These are phyloP conservation scores for Tachina grossa DNA, from an alignment of 2,888 invertebrate genomes.

Conservation along the genomic window DNA sequence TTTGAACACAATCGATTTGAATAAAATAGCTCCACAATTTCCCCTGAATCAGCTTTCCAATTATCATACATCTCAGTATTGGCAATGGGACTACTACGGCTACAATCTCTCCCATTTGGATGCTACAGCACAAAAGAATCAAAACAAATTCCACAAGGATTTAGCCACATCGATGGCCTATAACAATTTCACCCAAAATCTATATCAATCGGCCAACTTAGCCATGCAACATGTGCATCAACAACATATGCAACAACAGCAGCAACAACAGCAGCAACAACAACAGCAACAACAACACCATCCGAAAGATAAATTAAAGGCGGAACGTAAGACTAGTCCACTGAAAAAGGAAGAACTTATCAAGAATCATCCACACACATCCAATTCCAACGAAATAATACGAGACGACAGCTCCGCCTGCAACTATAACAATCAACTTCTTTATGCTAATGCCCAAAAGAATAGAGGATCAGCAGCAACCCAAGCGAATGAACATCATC, in stretches of 20 bases:
- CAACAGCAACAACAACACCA: constrained; percentile 72
- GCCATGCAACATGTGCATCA: constrained; percentile 81
- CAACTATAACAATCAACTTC: constrained; percentile 58
- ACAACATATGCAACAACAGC: constrained; percentile 78
- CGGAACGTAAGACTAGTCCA: constrained; percentile 78
- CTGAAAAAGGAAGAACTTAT: constrained; percentile 79
- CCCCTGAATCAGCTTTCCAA: constrained; percentile 87
- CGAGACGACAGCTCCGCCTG: constrained; percentile 57
- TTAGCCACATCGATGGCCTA: constrained; percentile 82
- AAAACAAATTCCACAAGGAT: constrained; percentile 84
- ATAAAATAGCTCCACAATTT: constrained; percentile 86
- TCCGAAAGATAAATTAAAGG: constrained; percentile 79
- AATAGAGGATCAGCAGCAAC: constrained; percentile 35
- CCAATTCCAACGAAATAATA: constrained; percentile 52
- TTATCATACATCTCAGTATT: constrained; percentile 87
- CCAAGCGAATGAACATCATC: constrained; percentile 61
- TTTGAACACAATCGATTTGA: constrained; percentile 82
- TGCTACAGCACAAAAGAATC: constrained; percentile 84
- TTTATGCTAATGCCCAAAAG: constrained; percentile 59
- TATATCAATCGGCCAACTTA: constrained; percentile 80
- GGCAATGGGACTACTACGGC: constrained; percentile 86
- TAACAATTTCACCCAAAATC: constrained; percentile 81
- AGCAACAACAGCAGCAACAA: constrained; percentile 71
- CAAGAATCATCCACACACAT: constrained; percentile 66
- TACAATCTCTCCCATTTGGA: constrained; percentile 86